phyloP scores from a whole-genome alignment of 1,140 invertebrate genomes.

The Hormaphis cornu region DNA sequence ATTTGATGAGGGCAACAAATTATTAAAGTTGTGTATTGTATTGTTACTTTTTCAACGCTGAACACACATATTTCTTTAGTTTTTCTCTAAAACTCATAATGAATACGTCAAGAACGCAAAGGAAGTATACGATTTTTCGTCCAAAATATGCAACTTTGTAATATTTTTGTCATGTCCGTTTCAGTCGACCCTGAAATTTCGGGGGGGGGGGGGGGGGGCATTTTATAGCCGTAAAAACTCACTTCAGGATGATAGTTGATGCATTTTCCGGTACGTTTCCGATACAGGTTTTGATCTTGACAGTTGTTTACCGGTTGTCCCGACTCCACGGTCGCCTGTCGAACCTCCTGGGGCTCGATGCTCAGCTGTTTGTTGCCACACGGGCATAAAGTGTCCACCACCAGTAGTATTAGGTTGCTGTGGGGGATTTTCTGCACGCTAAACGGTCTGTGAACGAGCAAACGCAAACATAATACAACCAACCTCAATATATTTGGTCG shows the following conservation, averaged over 20 bases:
- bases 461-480: not conserved
- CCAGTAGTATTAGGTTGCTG: slow-evolving; percentile 79
- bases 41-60: no score
- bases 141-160: no score
- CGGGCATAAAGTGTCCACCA: slow-evolving; percentile 79
- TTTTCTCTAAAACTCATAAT: no score
- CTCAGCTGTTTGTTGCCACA: slow-evolving; percentile 75
- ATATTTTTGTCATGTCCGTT: no score
- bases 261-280: slow-evolving; percentile 64
- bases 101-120: no score
- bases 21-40: no score
- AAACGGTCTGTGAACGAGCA: slow-evolving; percentile 57
- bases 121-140: no score
- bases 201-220: not conserved
- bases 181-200: no score
- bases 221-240: slow-evolving; percentile 18
- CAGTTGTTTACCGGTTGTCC: slow-evolving; percentile 46
- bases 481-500: no score
- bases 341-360: slow-evolving; percentile 65
- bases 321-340: slow-evolving; percentile 40
- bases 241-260: slow-evolving; percentile 81
- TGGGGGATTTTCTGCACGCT: slow-evolving; percentile 86
- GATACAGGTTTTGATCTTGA: slow-evolving; percentile 49
- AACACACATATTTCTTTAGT: no score
- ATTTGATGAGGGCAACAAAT: no score